These are phyloP conservation scores for Oscheius sp. DNA, from an alignment of 2,888 invertebrate genomes.

Conservation along the genomic window DNA sequence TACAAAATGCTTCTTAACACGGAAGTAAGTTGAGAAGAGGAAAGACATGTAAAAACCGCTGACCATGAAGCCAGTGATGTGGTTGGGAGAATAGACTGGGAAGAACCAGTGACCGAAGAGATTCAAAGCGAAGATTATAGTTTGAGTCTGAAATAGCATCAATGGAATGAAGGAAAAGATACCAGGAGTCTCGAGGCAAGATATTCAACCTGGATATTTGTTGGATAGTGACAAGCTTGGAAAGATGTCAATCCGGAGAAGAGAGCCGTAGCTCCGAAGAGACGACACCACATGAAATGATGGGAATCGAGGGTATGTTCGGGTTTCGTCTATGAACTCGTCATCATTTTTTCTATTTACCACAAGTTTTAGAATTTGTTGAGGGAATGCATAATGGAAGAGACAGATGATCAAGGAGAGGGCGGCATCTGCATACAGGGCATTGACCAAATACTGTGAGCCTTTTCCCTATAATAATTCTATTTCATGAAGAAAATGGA, in stretches of 20 bases:
- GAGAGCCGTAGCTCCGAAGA: conserved; percentile 55
- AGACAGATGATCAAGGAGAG: conserved; percentile 56
- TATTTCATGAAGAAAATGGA: not conserved
- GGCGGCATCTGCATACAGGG: conserved; percentile 59
- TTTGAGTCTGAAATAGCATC: conserved; percentile 62
- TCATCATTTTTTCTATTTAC: conserved; percentile 37
- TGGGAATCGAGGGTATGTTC: conserved; percentile 58
- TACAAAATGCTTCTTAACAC: conserved; percentile 44
- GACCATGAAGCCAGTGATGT: conserved; percentile 66
- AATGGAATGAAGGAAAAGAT: too few species aligned
- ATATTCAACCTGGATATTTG: conserved; percentile 53
- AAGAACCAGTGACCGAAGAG: conserved; percentile 58
- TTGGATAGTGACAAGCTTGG: conserved; percentile 51
- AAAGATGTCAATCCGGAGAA: conserved; percentile 58
- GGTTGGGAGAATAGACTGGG: conserved; percentile 54
- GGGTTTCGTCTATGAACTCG: conserved; percentile 52
- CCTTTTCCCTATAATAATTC: conserved; percentile 45
- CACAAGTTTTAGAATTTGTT: conserved; percentile 59
- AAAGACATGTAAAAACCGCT: conserved; percentile 67
- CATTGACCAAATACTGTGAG: conserved; percentile 52
- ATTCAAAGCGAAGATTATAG: conserved; percentile 54
- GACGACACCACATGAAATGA: conserved; percentile 62
- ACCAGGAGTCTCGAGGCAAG: conserved; percentile 59
- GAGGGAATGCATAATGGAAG: conserved; percentile 64
- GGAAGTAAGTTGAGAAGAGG: conserved; percentile 57